Conservation (phyloP, 2,888 invertebrate genomes). For the Iselma pallidipennis region DNA sequence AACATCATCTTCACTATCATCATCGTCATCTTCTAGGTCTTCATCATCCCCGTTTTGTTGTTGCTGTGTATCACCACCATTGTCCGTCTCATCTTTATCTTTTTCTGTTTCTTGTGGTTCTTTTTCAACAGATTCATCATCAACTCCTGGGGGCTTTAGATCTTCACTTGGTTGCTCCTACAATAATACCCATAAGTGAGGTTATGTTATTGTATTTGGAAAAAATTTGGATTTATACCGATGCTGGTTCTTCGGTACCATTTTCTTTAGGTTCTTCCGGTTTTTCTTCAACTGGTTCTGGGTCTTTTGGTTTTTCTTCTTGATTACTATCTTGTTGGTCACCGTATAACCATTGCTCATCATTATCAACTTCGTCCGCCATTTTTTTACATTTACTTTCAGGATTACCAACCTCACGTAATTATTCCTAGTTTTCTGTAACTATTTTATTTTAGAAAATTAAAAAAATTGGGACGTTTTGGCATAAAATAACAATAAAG, state of each 20-base stretch:
- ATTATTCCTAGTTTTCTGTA: no score
- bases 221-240: slow-evolving; percentile 13
- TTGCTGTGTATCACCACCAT: slow-evolving; percentile 57
- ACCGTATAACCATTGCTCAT: slow-evolving; percentile 89
- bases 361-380: slow-evolving; percentile 73
- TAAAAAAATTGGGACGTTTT: no score
- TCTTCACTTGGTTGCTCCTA: slow-evolving; percentile 34
- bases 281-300: slow-evolving; percentile 21
- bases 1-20: slow-evolving; percentile 82
- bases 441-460: no score
- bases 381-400: slow-evolving; percentile 52
- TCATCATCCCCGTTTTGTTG: slow-evolving; percentile 60
- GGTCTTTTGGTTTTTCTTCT: slow-evolving; percentile 43
- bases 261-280: slow-evolving; percentile 12
- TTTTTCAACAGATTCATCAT: slow-evolving; percentile 40
- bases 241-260: slow-evolving; percentile 26
- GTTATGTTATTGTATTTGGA: slow-evolving; percentile 16
- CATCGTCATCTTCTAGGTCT: slow-evolving; percentile 58
- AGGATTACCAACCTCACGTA: background rate
- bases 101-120: slow-evolving; percentile 42
- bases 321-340: slow-evolving; percentile 73
- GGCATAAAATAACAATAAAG: background rate
- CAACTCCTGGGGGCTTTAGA: slow-evolving; percentile 37
- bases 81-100: slow-evolving; percentile 53
- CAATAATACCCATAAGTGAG: slow-evolving; percentile 28